Evolutionary conservation across 2,888 invertebrate genomes (phyloP), one percentile per base, ranked within the genome.

Genomic region (Hydriomena furcata): DNA sequence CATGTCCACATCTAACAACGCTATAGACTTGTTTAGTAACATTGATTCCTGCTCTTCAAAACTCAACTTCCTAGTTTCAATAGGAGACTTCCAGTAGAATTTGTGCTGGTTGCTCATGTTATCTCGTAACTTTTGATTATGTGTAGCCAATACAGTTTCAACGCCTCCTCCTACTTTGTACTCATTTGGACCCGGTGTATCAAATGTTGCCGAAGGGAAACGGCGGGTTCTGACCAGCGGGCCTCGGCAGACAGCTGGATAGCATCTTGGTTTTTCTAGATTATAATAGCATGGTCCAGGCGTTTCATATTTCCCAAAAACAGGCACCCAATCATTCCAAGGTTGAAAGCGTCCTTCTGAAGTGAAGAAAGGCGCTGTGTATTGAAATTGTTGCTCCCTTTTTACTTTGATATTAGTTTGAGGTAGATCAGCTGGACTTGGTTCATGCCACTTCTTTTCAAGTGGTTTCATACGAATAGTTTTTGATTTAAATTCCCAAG

Each of bases 401-500:
- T 52, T 40, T 21, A 47, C 38, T 42, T 58, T 61, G 1, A 11
- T 32, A 13, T 23, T 54, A 2, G 25, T 7, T 50, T 64, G 68
- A 1, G 69, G 59, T 1, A 76, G 41, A 53, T 82, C 83, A 20
- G 79, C 79, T 17, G 81, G 79, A 41, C 79, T 77, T 6, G 73
- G 73, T 44, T 76, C 77, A 55, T 75, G 20, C 0, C 27, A 20
- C 40, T 63, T 66, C 55, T 76, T 82, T 13, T 55, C 35, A 4
- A 79, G 53, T 3, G 78, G 72, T 60, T 74, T 77, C 56, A 84
- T 73, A 34, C 87, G 72, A 41, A 71, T 52, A 1, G 84, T 79
- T 58, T 76, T 75, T 11, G 86, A 88, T 58, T 66, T 84, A 52
- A 86, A 88, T 56, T 59, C 68, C 83, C 85, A 87, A 0, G 77